These are phyloP conservation scores for Aegotheles bennettii DNA, from an alignment of 2,113 vertebrate species.

Conservation along the genomic window DNA sequence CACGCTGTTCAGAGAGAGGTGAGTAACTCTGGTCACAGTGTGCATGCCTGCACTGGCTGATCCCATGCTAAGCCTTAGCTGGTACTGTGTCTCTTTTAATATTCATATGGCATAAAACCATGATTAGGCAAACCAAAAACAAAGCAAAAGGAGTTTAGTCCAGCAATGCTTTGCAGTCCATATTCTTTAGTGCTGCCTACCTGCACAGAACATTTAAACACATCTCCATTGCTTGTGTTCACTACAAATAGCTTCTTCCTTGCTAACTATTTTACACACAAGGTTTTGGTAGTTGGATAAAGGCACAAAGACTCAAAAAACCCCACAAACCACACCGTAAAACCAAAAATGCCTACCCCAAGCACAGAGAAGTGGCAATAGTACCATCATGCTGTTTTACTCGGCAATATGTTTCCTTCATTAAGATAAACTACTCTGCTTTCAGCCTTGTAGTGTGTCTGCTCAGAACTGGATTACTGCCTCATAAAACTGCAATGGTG, in stretches of 20 bases:
- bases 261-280: not conserved
- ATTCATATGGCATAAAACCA: not conserved
- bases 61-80: not conserved
- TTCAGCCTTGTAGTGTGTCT: slow-evolving; percentile 54
- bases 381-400: not conserved
- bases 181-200: not conserved
- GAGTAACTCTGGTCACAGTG: not conserved
- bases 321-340: not conserved
- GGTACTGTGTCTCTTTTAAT: not conserved
- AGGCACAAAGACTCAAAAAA: not conserved
- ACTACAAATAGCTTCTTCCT: not conserved
- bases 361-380: not conserved
- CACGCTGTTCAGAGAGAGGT: fast-evolving
- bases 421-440: slow-evolving; percentile 47
- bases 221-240: not conserved
- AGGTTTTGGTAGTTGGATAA: not conserved
- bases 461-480: slow-evolving; percentile 49
- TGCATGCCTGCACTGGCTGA: not conserved
- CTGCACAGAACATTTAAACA: not conserved
- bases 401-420: not conserved
- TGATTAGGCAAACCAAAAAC: not conserved
- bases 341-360: not conserved
- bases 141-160: not conserved
- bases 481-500: slow-evolving; percentile 63
- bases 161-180: not conserved